Percentiles rank a stretch among this genome's conserved stretches.
These are phyloP conservation scores for Rhinogobius similis DNA, from an alignment of 2,113 vertebrate genomes.

Conservation along the genomic window DNA sequence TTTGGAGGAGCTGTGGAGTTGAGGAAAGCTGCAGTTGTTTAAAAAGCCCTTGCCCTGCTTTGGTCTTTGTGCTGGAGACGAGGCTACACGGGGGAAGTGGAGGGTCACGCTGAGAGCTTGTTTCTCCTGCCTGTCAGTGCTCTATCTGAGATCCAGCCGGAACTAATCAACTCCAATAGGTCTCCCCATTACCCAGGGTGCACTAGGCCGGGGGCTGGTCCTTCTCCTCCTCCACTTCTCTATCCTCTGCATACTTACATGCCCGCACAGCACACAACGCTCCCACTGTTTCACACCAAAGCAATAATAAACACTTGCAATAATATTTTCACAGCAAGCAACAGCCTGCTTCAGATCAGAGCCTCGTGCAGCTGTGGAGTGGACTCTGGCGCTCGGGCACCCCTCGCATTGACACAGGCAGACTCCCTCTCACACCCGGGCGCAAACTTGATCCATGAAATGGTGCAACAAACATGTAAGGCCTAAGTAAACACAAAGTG, in stretches of 20 bases:
- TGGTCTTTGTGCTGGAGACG: conserved; percentile 74
- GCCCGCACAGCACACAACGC: conserved; percentile 73
- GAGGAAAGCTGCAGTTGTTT: conserved; percentile 73
- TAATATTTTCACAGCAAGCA: conserved; percentile 84
- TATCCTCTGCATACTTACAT: conserved; percentile 35
- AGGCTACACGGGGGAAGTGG: conserved; percentile 50
- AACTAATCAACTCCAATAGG: conserved; percentile 85
- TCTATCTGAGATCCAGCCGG: conserved; percentile 81
- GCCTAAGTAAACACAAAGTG: conserved; percentile 5
- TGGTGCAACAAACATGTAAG: neutral
- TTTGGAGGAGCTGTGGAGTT: conserved; percentile 38
- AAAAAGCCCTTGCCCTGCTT: conserved; percentile 76
- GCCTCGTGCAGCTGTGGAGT: conserved; percentile 57
- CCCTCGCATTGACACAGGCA: neutral
- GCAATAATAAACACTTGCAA: conserved; percentile 85
- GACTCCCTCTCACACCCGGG: conserved; percentile 12
- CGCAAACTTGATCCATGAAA: conserved; percentile 4
- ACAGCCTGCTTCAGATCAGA: conserved; percentile 79
- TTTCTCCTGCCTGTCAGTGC: conserved; percentile 84
- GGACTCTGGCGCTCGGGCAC: conserved; percentile 45
- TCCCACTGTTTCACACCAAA: conserved; percentile 80
- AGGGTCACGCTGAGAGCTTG: conserved; percentile 77
- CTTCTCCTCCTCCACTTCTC: conserved; percentile 23
- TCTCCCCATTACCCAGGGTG: conserved; percentile 79
- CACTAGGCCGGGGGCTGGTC: conserved; percentile 68